Conservation (phyloP, 2,888 invertebrate genomes). For the Tethea ocularis region DNA sequence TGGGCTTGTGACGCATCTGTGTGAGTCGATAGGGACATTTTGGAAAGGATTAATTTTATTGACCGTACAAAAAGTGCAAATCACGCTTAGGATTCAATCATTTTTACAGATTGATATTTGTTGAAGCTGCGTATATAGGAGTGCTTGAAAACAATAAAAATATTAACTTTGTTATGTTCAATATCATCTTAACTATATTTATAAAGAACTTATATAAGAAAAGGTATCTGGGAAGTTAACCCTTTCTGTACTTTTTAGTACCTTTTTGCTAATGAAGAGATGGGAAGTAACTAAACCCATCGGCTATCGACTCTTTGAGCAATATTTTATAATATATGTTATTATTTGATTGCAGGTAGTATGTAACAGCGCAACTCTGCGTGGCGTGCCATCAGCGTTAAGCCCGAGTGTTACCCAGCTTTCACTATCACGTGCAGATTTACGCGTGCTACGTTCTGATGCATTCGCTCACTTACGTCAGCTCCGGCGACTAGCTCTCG, state of each 20-base stretch:
- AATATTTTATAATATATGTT: background rate
- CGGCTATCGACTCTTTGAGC: background rate
- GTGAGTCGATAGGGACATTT: conserved; percentile 57
- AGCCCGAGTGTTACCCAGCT: conserved; percentile 92
- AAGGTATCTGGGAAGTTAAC: too few species aligned
- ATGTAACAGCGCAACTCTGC: conserved; percentile 93
- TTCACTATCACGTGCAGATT: conserved; percentile 93
- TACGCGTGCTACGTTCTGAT: conserved; percentile 91
- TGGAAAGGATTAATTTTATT: conserved; percentile 72
- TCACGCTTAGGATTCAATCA: conserved; percentile 50
- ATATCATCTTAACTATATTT: too few species aligned
- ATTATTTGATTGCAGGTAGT: conserved; percentile 86
- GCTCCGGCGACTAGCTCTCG: conserved; percentile 91
- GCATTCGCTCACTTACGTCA: conserved; percentile 92
- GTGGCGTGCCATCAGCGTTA: conserved; percentile 90
- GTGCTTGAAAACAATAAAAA: background rate
- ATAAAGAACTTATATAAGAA: too few species aligned
- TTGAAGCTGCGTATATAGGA: conserved; percentile 13
- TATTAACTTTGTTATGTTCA: too few species aligned
- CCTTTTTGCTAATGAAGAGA: too few species aligned
- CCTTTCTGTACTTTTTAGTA: too few species aligned
- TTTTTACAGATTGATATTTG: conserved; percentile 36
- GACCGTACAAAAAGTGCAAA: conserved; percentile 62
- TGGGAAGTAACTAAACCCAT: background rate
- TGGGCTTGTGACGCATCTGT: conserved; percentile 53